A percentile compares a stretch with the other conserved stretches of the same genome.
Conservation (phyloP, 2,797 vertebrate genomes). For the Hippocampus kuda region DNA sequence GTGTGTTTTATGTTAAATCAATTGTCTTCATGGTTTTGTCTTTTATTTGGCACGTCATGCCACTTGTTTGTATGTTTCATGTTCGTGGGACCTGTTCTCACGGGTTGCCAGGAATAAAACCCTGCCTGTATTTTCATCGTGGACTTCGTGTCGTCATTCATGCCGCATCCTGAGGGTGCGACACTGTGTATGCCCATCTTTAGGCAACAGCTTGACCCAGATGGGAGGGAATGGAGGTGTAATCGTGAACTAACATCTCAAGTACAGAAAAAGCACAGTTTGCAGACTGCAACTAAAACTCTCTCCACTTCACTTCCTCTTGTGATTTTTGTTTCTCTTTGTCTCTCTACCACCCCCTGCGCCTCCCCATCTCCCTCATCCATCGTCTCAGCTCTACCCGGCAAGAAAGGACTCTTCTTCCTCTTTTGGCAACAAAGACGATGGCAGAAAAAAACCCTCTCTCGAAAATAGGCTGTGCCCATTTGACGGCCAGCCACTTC, state of each 20-base stretch:
- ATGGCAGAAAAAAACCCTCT: constrained; percentile 51
- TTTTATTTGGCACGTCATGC: too few species aligned
- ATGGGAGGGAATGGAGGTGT: constrained; percentile 45
- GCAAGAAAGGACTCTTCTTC: constrained; percentile 21
- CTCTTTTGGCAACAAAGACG: constrained; percentile 59
- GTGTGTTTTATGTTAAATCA: too few species aligned
- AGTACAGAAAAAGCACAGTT: constrained; percentile 43
- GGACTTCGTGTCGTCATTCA: too few species aligned
- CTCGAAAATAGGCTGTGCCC: constrained; percentile 50
- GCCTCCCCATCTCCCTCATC: constrained; percentile 35
- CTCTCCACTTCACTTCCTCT: constrained; percentile 49
- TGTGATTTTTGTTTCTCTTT: constrained; percentile 33
- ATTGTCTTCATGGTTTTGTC: too few species aligned
- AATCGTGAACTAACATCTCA: constrained; percentile 46
- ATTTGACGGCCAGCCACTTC: constrained; percentile 49
- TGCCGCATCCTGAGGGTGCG: too few species aligned
- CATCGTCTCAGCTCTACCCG: constrained; percentile 32
- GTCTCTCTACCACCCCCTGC: constrained; percentile 23
- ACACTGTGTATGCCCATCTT: neutral
- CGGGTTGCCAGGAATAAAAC: too few species aligned
- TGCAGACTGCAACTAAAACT: constrained; percentile 60
- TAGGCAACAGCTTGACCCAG: constrained; percentile 29
- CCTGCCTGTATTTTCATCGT: too few species aligned
- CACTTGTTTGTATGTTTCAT: too few species aligned
- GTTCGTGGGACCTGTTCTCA: too few species aligned